Conservation (phyloP, 2,888 invertebrate genomes). For the Eupithecia subumbrata region DNA sequence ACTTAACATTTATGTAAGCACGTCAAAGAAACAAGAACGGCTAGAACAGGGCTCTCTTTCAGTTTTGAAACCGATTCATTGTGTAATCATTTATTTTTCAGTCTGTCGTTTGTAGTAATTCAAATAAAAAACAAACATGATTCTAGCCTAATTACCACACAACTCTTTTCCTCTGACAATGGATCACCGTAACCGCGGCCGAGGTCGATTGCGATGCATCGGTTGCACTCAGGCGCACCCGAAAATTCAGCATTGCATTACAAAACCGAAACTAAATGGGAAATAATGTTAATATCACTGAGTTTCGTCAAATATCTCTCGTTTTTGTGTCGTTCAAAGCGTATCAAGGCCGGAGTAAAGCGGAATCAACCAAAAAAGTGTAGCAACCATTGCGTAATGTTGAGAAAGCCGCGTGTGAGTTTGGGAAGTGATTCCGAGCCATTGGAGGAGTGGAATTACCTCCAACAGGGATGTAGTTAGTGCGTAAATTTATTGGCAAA, state of each 20-base stretch:
- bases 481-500: background rate
- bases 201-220: slow-evolving; percentile 46
- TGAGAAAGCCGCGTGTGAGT: slow-evolving; percentile 69
- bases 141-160: slow-evolving; percentile 10
- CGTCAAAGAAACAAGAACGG: background rate
- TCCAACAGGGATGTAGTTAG: slow-evolving; percentile 21
- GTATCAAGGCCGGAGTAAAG: slow-evolving; percentile 69
- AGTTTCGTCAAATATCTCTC: slow-evolving; percentile 70
- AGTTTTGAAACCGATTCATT: slow-evolving; percentile 2
- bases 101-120: background rate
- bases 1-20: background rate
- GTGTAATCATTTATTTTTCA: slow-evolving; percentile 5
- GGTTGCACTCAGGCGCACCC: slow-evolving; percentile 41
- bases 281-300: slow-evolving; percentile 57
- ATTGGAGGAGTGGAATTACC: slow-evolving; percentile 48
- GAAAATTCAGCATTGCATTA: slow-evolving; percentile 47
- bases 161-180: slow-evolving; percentile 34
- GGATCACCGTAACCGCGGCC: slow-evolving; percentile 37
- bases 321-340: slow-evolving; percentile 63
- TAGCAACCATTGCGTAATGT: slow-evolving; percentile 68
- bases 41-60: background rate
- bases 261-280: slow-evolving; percentile 67
- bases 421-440: slow-evolving; percentile 51
- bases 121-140: slow-evolving; percentile 4
- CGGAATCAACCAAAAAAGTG: slow-evolving; percentile 66